Conservation (phyloP, 2,888 invertebrate species). For the Scaptomyza parva region DNA sequence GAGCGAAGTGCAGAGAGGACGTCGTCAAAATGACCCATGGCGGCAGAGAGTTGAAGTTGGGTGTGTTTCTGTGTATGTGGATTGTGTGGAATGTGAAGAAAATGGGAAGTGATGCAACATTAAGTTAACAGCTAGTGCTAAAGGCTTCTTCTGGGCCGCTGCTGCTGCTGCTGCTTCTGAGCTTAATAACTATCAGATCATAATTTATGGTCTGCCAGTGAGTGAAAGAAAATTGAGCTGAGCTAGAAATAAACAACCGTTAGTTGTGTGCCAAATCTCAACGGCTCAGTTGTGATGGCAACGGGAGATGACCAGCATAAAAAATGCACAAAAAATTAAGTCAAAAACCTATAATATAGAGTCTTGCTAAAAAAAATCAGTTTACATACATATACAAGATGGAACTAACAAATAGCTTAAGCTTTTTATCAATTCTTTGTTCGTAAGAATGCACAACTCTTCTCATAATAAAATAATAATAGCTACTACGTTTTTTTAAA, state of each 20-base stretch:
- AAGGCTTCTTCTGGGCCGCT: slow-evolving; percentile 17
- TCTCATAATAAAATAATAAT: slow-evolving; percentile 1
- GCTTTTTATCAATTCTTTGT: too few species aligned
- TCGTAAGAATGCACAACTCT: slow-evolving; percentile 1
- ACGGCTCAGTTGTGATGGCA: slow-evolving; percentile 11
- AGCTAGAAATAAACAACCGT: slow-evolving; percentile 52
- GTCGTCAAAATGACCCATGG: slow-evolving; percentile 22
- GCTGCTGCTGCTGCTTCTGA: slow-evolving; percentile 20
- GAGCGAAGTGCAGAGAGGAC: slow-evolving; percentile 15
- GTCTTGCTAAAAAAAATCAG: too few species aligned
- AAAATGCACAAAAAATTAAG: slow-evolving; percentile 21
- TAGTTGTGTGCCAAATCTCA: slow-evolving; percentile 70
- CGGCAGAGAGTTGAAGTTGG: too few species aligned
- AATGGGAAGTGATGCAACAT: slow-evolving; percentile 59
- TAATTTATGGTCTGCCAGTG: slow-evolving; percentile 55
- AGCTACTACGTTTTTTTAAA: neutral
- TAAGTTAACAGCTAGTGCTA: slow-evolving; percentile 34
- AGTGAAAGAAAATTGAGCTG: slow-evolving; percentile 73
- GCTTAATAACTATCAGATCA: slow-evolving; percentile 72
- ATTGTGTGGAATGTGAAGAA: slow-evolving; percentile 14
- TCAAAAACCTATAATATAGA: too few species aligned
- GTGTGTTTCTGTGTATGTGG: slow-evolving; percentile 4
- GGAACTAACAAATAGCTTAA: too few species aligned
- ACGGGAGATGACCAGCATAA: slow-evolving; percentile 62
- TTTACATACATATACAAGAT: too few species aligned